Evolutionary conservation across 2,113 vertebrate genomes (phyloP), one percentile per base, ranked within the genome.

Genomic region (Mungos mungo): DNA sequence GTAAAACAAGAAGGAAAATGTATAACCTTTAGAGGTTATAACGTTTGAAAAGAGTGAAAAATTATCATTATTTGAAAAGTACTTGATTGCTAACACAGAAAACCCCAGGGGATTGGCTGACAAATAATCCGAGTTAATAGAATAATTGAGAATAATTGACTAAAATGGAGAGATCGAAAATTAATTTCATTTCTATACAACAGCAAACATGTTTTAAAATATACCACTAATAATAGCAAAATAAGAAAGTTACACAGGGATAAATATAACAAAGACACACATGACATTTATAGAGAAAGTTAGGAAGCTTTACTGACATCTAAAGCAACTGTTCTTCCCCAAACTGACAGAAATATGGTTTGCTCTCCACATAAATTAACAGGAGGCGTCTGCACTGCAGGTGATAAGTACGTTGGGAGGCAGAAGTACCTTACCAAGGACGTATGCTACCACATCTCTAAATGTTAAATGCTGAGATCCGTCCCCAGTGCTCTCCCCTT

Each of bases 31-130:
- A 38, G 2, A 93, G 27, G n/a, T 72, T 72, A 90, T 81, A 74
- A 80, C 1, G 21, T 25, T 54, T 54, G 4, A 15, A 90, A 94
- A 65, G n/a, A 25, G 15, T 54, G 19, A 23, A 65, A 65, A 80
- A 90, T 76, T 52, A 41, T 80, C 90, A 88, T 82, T 69, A 77
- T 96, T 96, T 89, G 27, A 79, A 87, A 92, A 93, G 57, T 74
- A 35, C 52, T 65, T 77, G 11, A 54, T 77, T 85, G 71, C 81
- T 52, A 41, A 84, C 69, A 76, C 33, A 74, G 68, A 93, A 86
- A 77, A 93, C 45, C 45, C 69, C 31, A 77, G n/a, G 33, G 16
- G 76, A 93, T 60, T 19, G 60, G 14, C 50, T 63, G 91, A 65
- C 41, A 52, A 71, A 63, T 93, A 27, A 93, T 65, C 65, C 7